Percentiles rank a stretch among this genome's conserved stretches.
phyloP scores from a whole-genome alignment of 2,888 invertebrate species.

The Drosophila fungiperda region DNA sequence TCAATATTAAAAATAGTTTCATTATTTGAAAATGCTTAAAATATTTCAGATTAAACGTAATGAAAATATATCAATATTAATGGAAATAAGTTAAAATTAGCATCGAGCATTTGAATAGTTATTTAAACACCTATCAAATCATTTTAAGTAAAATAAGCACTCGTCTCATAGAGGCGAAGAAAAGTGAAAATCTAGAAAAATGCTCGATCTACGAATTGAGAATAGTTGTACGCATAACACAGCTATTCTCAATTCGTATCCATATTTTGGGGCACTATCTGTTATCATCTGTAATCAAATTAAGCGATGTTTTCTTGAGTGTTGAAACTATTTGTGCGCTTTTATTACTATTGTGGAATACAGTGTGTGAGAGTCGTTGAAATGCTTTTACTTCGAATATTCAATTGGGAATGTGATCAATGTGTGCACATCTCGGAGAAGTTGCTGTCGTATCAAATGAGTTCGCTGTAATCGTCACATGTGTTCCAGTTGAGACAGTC shows the following conservation, averaged over 20 bases:
- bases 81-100: too few relatives aligned
- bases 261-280: neutral
- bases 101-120: neutral
- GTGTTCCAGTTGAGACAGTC: slow-evolving; percentile 25
- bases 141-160: neutral
- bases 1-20: too few relatives aligned
- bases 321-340: neutral
- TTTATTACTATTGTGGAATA: neutral
- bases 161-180: too few relatives aligned
- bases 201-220: neutral
- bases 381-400: slow-evolving; percentile 1
- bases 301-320: neutral
- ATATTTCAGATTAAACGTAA: neutral
- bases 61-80: neutral
- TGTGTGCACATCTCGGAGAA: slow-evolving; percentile 5
- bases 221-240: neutral
- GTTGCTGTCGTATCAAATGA: slow-evolving; percentile 21
- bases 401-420: slow-evolving; percentile 38
- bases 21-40: neutral
- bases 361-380: neutral
- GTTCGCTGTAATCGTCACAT: slow-evolving; percentile 32
- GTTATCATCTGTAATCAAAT: neutral
- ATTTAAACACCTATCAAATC: neutral
- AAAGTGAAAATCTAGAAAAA: too few relatives aligned
- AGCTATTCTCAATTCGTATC: neutral